Base-by-base conservation (phyloP, 2,797 vertebrate species). In the Eupleurogrammus muticus region DNA sequence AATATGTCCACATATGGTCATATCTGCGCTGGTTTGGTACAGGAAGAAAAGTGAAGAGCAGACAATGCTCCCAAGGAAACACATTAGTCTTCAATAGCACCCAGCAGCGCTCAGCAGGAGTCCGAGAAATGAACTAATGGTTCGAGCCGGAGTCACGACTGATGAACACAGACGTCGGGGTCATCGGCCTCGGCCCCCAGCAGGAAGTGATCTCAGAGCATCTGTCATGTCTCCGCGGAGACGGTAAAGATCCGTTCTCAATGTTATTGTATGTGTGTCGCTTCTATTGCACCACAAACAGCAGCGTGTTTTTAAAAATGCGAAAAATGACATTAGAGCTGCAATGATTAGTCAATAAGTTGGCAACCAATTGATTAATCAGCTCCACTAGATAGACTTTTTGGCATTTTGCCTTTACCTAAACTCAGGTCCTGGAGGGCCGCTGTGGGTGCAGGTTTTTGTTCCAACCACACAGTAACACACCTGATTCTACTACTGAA, bases 191-290 rank as follows among this genome's bases (percentile, higher is more conserved):
- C 49, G 79, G 48, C 36, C 46, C 55, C 12, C 50, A 44, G 56
- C 76, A 75, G 78, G 80, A 77, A 68, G 60, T 68, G 69, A 81
- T 70, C 65, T 75, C 55, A 57, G 58, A 66, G 54, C 51, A 76
- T 81, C 70, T 63, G 67, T 74, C 66, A 48, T 28, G 42, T 64
- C 54, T 36, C 20, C 32, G 24, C 10, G 35, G 50, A 72, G 36
- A 59, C 49, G 21, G 1, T 0, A 46, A 58, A 16, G 3, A 19
- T 58, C 36, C 54, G 52, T 62, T 32, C 40, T 32, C 35, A 24
- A 65, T 24, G 2, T 60, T 10, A 36, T 46, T 48, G 2, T 14
- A 35, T n/a, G 14, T 44, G 5, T 28, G 20, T 40, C 8, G 16
- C 13, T 58, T 47, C 44, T 20, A 44, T 12, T 19, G n/a, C 5